These are phyloP conservation scores for Sula dactylatra DNA, from an alignment of 2,113 vertebrate species.

Conservation along the genomic window DNA sequence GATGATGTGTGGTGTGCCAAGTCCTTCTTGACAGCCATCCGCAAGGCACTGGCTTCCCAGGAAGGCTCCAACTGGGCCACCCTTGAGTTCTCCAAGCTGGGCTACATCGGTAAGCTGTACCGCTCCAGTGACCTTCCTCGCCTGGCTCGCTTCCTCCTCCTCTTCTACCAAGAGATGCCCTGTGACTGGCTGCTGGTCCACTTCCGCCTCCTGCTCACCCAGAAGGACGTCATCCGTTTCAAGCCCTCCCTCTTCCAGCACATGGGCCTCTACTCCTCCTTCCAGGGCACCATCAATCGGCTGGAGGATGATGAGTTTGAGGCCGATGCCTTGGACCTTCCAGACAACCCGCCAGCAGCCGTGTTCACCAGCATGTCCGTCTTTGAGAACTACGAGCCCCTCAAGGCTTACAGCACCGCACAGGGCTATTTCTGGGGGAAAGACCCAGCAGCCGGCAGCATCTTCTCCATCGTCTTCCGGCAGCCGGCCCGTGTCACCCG, in stretches of 20 bases:
- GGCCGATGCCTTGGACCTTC: slow-evolving; percentile 11
- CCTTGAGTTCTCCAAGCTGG: slow-evolving; percentile 86
- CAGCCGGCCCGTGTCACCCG: slow-evolving; percentile 52
- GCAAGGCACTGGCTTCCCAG: slow-evolving; percentile 44
- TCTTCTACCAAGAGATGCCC: slow-evolving; percentile 88
- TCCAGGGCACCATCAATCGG: slow-evolving; percentile 71
- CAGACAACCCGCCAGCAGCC: slow-evolving; percentile 74
- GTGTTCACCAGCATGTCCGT: slow-evolving; percentile 73
- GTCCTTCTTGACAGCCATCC: slow-evolving; percentile 78
- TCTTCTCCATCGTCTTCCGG: slow-evolving; percentile 73
- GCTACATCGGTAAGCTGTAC: slow-evolving; percentile 88
- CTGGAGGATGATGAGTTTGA: slow-evolving; percentile 78
- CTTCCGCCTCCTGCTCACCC: slow-evolving; percentile 79
- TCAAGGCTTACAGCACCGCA: slow-evolving; percentile 73
- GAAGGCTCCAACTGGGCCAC: slow-evolving; percentile 76
- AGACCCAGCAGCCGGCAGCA: slow-evolving; percentile 68
- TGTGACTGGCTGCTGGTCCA: slow-evolving; percentile 83
- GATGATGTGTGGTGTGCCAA: slow-evolving; percentile 74
- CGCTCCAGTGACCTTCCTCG: slow-evolving; percentile 75
- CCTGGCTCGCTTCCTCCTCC: slow-evolving; percentile 80
- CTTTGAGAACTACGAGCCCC: slow-evolving; percentile 49
- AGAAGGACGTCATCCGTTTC: slow-evolving; percentile 76
- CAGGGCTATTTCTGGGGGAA: slow-evolving; percentile 76
- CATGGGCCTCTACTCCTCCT: slow-evolving; percentile 77
- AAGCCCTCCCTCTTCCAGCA: slow-evolving; percentile 85